Base-by-base conservation (phyloP, 2,888 invertebrate species). In the Emmelina monodactyla region DNA sequence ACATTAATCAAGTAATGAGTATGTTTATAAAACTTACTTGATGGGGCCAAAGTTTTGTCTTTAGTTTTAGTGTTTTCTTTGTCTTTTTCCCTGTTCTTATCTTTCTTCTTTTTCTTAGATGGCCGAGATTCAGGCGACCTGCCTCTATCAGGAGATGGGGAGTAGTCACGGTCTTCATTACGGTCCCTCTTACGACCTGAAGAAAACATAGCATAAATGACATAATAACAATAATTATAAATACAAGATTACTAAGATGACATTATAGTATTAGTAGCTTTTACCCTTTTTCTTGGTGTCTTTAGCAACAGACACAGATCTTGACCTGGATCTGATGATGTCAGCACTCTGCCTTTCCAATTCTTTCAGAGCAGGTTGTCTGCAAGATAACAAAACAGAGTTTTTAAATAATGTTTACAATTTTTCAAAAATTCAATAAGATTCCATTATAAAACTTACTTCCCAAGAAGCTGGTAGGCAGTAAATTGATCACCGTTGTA, bases 401-500 rank as follows among this genome's bases (percentile, higher is more conserved):
- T 28, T 29, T 29, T 6, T 12, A 4, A 28, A 9, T 29, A 29
- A 29, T 4, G 31, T 11, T 22, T 4, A 1, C 33, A 13, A 14
- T 36, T 16, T 10, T 14, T 14, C 2, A 28, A 14, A 11, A 22
- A 10, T 14, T 14, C 15, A 31, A 25, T 10, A 16, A 1, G 16
- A 1, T 22, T 22, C 25, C 34, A 35, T 14, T 33, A 9, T 28
- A 38, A 14, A 33, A 73, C 79, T 68, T 45, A 82, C 81, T 80
- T 80, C 42, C 85, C 85, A 42, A 83, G 78, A 31, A 87, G 70
- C 37, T 86, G 85, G 51, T 85, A 85, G 1, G 86, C 86, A 3
- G 85, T 83, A 44, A 84, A 85, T 41, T 85, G 82, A 44, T 86
- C 85, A 2, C 88, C 87, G 54, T 84, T 85, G 53, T 85, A 86